Conservation (phyloP, 2,888 invertebrate species). For the Polydesmus complanatus region DNA sequence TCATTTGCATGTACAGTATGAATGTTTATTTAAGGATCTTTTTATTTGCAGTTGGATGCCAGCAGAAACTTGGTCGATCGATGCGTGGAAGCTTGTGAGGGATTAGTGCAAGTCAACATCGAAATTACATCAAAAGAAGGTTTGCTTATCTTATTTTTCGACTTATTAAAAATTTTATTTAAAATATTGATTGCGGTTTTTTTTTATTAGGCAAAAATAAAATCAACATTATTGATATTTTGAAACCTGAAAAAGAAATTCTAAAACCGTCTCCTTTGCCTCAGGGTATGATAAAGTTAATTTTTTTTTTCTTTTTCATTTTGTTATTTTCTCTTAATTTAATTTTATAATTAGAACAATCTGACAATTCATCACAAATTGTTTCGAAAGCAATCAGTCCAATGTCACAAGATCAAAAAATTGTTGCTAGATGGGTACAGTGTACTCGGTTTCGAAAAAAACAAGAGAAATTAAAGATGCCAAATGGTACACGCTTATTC, state of each 20-base stretch:
- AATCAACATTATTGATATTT: constrained; percentile 84
- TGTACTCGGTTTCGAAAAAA: constrained; percentile 64
- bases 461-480: constrained; percentile 41
- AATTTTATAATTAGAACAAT: too few species aligned
- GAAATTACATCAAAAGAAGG: constrained; percentile 51
- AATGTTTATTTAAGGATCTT: constrained; percentile 26
- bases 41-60: constrained; percentile 55
- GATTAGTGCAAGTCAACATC: constrained; percentile 80
- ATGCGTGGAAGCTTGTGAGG: constrained; percentile 82
- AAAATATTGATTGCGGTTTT: neutral
- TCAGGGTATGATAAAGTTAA: constrained; percentile 15
- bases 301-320: neutral
- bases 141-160: too few species aligned
- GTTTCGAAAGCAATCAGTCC: constrained; percentile 28
- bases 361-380: constrained; percentile 10
- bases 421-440: constrained; percentile 65
- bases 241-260: constrained; percentile 81
- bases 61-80: constrained; percentile 84
- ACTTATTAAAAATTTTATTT: too few species aligned
- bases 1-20: neutral
- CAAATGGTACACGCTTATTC: too few species aligned
- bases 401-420: constrained; percentile 30
- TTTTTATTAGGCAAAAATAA: constrained; percentile 41
- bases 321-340: too few species aligned
- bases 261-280: constrained; percentile 30